Evolutionary conservation across 2,797 vertebrate genomes (phyloP), one percentile per base, ranked within the genome.

Genomic region (Clarias fuscus): DNA sequence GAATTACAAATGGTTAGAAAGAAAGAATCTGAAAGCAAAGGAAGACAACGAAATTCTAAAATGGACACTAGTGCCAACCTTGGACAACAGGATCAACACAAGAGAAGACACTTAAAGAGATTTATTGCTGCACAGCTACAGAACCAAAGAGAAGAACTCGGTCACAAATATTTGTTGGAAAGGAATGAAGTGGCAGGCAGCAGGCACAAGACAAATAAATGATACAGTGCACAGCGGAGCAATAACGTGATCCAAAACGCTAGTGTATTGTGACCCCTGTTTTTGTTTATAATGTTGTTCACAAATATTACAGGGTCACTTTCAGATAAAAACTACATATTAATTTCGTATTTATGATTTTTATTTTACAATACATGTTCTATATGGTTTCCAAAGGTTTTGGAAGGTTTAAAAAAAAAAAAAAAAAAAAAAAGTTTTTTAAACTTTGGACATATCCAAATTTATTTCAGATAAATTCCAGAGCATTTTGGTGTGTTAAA

Each of bases 1-100:
- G 95, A 97, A 97, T 95, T 96, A 97, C 96, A 97, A 96, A 96
- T 96, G 95, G 95, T 98, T 97, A 97, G 96, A 95, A 96, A 95
- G 94, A 94, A 95, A 96, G 94, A 96, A 93, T 93, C 91, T 90
- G 92, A 89, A 94, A 92, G 92, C 93, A 94, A 94, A 95, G 93
- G 91, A 92, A 92, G 90, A 92, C 92, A 94, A 90, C 68, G 53
- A 90, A 93, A 93, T 90, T 91, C 89, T 92, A 89, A 93, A 92
- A 90, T 87, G 71, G 85, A 90, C 92, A 91, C 91, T 85, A 91
- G 91, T 91, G 87, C 88, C 88, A 84, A 88, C 88, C 88, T 90
- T 27, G 78, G 80, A 80, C 43, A 84, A 88, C 81, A 82, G 83
- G 62, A 86, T 82, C 85, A 27, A 94, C 91, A 94, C 88, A 84